phyloP scores from a whole-genome alignment of 2,113 vertebrate species.

The Burhinus bistriatus region DNA sequence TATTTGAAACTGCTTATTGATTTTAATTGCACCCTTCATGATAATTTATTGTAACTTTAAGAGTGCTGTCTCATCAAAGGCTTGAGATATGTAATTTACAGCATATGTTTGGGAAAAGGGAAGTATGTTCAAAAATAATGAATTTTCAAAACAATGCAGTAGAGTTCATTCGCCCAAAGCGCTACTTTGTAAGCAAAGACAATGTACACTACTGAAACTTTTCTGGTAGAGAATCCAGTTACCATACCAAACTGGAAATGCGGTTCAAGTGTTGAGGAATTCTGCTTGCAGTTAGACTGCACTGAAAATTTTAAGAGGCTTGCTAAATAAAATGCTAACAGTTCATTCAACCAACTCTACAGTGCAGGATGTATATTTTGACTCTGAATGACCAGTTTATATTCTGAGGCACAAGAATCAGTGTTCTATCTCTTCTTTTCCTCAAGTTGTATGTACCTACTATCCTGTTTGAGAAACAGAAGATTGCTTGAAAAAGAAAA shows the following conservation, averaged over 20 bases:
- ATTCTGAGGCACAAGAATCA: not conserved
- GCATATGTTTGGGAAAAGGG: not conserved
- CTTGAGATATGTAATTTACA: slow-evolving; percentile 13
- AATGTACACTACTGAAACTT: not conserved
- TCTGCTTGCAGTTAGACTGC: not conserved
- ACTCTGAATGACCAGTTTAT: not conserved
- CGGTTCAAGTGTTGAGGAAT: not conserved
- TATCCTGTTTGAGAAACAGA: not conserved
- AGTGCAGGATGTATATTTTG: not conserved
- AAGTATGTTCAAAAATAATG: not conserved
- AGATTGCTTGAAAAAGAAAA: not conserved
- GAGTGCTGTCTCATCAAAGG: not conserved
- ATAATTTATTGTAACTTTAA: slow-evolving; percentile 12
- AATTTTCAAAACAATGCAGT: not conserved
- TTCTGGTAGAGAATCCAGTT: not conserved
- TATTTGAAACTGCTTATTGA: slow-evolving; percentile 11
- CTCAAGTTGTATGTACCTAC: not conserved
- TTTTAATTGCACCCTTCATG: slow-evolving; percentile 40
- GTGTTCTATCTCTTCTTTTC: not conserved
- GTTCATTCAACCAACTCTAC: not conserved
- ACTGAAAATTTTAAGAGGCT: not conserved
- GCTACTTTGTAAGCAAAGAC: not conserved
- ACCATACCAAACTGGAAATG: not conserved
- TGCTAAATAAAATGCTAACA: not conserved
- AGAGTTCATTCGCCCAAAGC: not conserved